These are phyloP conservation scores for Creontiades dilutus DNA, from an alignment of 2,888 invertebrate genomes.

Conservation along the genomic window DNA sequence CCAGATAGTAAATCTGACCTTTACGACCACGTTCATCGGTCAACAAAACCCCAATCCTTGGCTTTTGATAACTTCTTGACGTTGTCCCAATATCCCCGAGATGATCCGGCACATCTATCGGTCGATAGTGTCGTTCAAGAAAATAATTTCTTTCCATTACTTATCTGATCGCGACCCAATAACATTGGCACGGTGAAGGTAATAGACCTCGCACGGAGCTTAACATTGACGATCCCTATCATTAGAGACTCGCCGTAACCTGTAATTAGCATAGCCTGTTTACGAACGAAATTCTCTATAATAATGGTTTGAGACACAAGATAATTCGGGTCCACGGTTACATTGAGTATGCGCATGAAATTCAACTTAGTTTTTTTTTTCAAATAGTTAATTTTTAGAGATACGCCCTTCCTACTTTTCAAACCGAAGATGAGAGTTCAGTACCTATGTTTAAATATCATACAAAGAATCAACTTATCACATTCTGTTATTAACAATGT, in stretches of 20 bases:
- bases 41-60: not conserved
- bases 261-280: not conserved
- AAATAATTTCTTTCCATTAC: too few relatives aligned
- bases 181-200: not conserved
- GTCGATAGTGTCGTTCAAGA: too few relatives aligned
- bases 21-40: too few relatives aligned
- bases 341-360: not conserved
- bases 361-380: not conserved
- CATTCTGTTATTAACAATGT: too few relatives aligned
- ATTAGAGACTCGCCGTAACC: not conserved
- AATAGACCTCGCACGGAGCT: not conserved
- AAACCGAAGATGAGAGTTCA: not conserved
- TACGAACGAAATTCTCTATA: not conserved
- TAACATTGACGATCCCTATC: constrained; percentile 33
- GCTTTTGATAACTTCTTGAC: not conserved
- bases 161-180: constrained; percentile 9
- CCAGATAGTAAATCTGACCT: too few relatives aligned
- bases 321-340: not conserved
- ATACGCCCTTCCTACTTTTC: not conserved
- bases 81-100: not conserved
- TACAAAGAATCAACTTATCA: not conserved
- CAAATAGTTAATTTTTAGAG: not conserved
- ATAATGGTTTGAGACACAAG: not conserved
- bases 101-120: not conserved
- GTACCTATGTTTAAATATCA: not conserved